Conservation (phyloP, 2,797 vertebrate species). For the Eulemur albifrons region DNA sequence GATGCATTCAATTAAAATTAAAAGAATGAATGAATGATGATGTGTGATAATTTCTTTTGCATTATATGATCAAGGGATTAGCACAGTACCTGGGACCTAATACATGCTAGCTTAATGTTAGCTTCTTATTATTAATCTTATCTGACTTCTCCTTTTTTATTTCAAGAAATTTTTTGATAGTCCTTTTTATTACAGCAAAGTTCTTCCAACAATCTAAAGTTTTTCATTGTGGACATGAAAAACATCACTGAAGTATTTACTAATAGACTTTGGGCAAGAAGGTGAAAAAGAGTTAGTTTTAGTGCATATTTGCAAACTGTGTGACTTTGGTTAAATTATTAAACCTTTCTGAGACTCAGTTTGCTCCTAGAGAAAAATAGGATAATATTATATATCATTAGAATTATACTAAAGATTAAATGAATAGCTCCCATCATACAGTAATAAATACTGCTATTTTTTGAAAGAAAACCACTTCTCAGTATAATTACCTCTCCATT, state of each 20-base stretch:
- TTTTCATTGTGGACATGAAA: not conserved
- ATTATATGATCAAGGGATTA: not conserved
- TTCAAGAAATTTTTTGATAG: not conserved
- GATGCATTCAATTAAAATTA: not conserved
- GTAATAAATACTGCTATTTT: not conserved
- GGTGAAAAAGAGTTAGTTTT: not conserved
- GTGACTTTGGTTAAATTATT: not conserved
- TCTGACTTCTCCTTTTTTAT: not conserved
- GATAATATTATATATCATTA: not conserved
- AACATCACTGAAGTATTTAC: not conserved
- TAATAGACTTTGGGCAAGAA: not conserved
- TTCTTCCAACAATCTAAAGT: not conserved
- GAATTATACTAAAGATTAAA: not conserved
- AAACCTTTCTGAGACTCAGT: not conserved
- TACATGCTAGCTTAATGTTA: not conserved
- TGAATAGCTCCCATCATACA: not conserved
- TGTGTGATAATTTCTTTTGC: not conserved
- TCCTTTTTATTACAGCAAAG: not conserved
- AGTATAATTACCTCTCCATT: not conserved
- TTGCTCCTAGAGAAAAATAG: not conserved
- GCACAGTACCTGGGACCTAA: not conserved
- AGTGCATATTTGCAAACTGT: not conserved
- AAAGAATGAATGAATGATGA: not conserved
- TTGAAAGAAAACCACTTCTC: not conserved
- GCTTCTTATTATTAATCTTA: not conserved